Evolutionary conservation across 2,888 invertebrate species (phyloP).

Genomic region (Colletes collaris): DNA sequence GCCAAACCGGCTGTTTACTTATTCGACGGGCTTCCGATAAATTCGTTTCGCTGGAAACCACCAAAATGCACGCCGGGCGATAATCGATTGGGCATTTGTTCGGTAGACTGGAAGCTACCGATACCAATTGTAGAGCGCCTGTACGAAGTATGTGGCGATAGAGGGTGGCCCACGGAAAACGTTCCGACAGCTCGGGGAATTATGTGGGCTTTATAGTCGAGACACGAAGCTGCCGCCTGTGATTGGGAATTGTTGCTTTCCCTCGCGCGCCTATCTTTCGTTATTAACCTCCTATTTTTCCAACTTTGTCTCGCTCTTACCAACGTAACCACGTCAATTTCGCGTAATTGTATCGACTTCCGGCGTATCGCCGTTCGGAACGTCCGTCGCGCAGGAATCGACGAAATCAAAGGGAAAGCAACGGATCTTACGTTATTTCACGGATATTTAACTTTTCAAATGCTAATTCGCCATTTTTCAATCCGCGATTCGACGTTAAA

Average conservation of each 20-base stretch:
- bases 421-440: neutral
- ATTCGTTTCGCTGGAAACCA: slow-evolving; percentile 47
- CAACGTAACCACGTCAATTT: slow-evolving; percentile 30
- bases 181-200: slow-evolving; percentile 12
- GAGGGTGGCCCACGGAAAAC: neutral
- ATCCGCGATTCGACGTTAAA: too few species aligned
- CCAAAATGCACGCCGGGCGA: slow-evolving; percentile 28
- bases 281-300: slow-evolving; percentile 18
- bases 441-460: too few species aligned
- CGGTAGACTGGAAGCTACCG: slow-evolving; percentile 59
- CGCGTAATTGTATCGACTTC: slow-evolving; percentile 37
- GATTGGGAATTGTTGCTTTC: slow-evolving; percentile 57
- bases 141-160: slow-evolving; percentile 27
- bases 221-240: slow-evolving; percentile 26
- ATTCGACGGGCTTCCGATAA: slow-evolving; percentile 44
- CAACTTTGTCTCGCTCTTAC: neutral
- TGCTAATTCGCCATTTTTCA: too few species aligned
- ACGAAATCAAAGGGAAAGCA: neutral
- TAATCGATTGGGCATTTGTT: slow-evolving; percentile 63
- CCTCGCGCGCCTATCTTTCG: slow-evolving; percentile 34
- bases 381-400: neutral
- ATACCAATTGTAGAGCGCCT: slow-evolving; percentile 48
- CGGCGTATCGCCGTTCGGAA: neutral
- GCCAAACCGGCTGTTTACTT: slow-evolving; percentile 38
- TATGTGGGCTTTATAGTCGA: slow-evolving; percentile 45